Conservation (phyloP, 2,113 vertebrate species). For the Ancistrus triradiatus region DNA sequence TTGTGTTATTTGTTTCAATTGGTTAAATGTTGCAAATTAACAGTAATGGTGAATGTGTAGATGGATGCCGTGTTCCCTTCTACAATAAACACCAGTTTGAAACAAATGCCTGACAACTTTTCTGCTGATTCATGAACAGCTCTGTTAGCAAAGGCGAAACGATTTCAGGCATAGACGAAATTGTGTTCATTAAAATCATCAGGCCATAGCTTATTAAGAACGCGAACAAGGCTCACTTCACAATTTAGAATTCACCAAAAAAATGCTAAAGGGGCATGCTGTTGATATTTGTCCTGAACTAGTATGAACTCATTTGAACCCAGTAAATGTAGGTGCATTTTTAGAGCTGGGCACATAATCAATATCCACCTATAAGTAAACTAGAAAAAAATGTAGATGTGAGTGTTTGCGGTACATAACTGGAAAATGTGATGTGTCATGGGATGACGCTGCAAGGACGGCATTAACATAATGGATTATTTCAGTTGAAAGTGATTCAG, state of each 20-base stretch:
- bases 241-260: conserved; percentile 12
- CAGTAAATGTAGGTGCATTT: neutral
- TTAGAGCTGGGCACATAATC: too few relatives aligned
- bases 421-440: too few relatives aligned
- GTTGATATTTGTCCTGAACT: conserved; percentile 4
- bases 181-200: conserved; percentile 45
- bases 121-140: conserved; percentile 10
- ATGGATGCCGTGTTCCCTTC: conserved; percentile 4
- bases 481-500: too few relatives aligned
- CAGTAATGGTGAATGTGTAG: too few relatives aligned
- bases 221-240: conserved; percentile 37
- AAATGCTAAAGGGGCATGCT: conserved; percentile 16
- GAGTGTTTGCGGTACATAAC: too few relatives aligned
- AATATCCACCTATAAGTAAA: too few relatives aligned
- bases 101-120: neutral
- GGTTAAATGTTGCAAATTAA: conserved; percentile 16
- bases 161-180: conserved; percentile 22
- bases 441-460: too few relatives aligned
- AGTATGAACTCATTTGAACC: neutral
- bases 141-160: conserved; percentile 18
- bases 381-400: too few relatives aligned
- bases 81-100: conserved; percentile 18
- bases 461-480: too few relatives aligned
- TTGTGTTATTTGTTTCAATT: neutral
- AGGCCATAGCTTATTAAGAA: conserved; percentile 45